These are phyloP conservation scores for Drosophila melanogaster DNA, from an alignment of 1,140 invertebrate genomes.

Conservation along the genomic window DNA sequence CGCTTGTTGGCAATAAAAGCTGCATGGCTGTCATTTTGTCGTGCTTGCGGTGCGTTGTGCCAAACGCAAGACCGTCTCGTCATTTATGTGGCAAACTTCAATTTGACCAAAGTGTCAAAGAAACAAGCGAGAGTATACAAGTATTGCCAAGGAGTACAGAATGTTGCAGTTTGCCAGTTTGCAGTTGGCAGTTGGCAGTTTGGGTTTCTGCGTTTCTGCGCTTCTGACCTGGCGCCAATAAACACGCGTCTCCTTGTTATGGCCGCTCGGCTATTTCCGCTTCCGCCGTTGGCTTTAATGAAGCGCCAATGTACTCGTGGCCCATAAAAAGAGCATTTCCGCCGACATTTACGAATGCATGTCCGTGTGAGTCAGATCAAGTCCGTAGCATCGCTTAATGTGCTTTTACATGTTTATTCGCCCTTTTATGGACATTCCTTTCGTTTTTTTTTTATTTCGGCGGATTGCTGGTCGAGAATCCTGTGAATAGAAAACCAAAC, in stretches of 20 bases:
- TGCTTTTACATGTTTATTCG: conserved; percentile 80
- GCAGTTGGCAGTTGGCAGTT: conserved; percentile 16
- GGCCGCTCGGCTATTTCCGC: conserved; percentile 62
- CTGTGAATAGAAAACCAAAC: conserved; percentile 61
- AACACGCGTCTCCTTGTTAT: conserved; percentile 45
- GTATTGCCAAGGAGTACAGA: conserved; percentile 4
- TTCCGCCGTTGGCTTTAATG: conserved; percentile 76
- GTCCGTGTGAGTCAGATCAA: conserved; percentile 42
- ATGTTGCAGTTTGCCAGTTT: conserved; percentile 22
- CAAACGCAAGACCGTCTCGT: conserved; percentile 67
- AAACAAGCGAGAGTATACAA: conserved; percentile 29
- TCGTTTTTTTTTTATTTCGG: conserved; percentile 16
- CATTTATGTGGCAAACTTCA: conserved; percentile 72
- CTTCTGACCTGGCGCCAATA: conserved; percentile 35
- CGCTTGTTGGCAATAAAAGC: conserved; percentile 64
- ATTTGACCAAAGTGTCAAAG: conserved; percentile 65
- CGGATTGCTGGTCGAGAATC: conserved; percentile 5
- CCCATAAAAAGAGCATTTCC: conserved; percentile 75
- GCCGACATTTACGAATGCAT: conserved; percentile 51
- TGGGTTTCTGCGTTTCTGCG: too few relatives aligned
- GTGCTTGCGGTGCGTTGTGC: conserved; percentile 57
- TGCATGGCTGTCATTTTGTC: conserved; percentile 72
- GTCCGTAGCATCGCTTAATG: conserved; percentile 59
- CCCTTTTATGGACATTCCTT: conserved; percentile 65
- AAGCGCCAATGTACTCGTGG: conserved; percentile 71